Base-by-base conservation (phyloP, 2,797 vertebrate species). In the Gymnoscopelus microlampas region DNA sequence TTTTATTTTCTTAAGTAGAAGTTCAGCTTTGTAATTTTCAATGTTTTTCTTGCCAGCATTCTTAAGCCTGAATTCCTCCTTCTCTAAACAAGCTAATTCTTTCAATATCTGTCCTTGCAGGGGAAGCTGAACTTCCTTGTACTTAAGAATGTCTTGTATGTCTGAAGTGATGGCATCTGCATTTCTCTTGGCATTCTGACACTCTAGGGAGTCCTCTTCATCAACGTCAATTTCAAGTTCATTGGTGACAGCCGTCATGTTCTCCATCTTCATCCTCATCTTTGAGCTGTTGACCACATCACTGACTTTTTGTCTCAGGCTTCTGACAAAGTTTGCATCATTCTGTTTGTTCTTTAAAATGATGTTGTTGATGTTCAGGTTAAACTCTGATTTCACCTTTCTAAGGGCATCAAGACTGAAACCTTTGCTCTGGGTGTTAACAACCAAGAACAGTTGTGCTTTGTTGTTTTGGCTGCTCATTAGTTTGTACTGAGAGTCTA, bases 181-280 rank as follows among this genome's bases (percentile, higher is more conserved):
- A n/a, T 79, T 82, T 19, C 48, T 4, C 59, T 89, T 91, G 0
- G 86, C 93, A 6, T 3, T 76, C 77, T 93, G 87, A n/a, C 94
- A 95, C 39, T 90, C 88, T 6, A 56, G 13, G 0, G 19, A 49
- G 26, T 93, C 88, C 82, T 96, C n/a, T n/a, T n/a, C 94, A 53
- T 95, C 95, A 0, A 95, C 88, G 5, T 0, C 12, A 11, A 95
- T 91, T 19, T 86, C 88, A 12, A 95, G 63, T 14, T 92, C 81
- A n/a, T 80, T 76, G 0, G 93, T 93, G 0, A 85, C 4, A 0
- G 29, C 50, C 0, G 83, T 77, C 92, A 94, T 94, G 35, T 86
- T 71, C 69, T 92, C 90, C 10, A 95, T 24, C 0, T 61, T 56
- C 35, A 87, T 77, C 24, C 75, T 88, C 0, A 29, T 56, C 0